Base-by-base conservation (phyloP, 2,113 vertebrate species). In the Anguilla rostrata region DNA sequence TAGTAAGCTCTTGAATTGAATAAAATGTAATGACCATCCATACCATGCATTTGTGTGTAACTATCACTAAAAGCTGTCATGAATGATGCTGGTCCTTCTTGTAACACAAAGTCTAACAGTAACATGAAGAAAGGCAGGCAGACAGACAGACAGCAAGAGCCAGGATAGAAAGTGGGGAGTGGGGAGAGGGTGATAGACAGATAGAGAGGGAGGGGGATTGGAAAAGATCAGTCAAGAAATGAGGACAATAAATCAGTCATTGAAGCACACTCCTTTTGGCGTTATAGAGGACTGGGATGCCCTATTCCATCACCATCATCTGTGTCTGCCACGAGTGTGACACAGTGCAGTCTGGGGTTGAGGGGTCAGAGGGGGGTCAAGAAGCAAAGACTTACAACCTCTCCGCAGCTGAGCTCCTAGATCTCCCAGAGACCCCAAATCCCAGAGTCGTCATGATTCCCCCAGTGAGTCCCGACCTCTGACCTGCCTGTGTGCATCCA, bases 11-110 rank as follows among this genome's bases (percentile, higher is more conserved):
- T 89, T 86, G 89, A 92, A 95, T 95, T 93, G 94, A 93, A 91
- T 92, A 93, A 94, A 94, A 95, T 94, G 93, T 95, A 95, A 92
- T 95, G 95, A 94, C 94, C 93, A 90, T 90, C 90, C 87, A 83
- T 88, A 85, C 66, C 84, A 93, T 93, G 94, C 95, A 94, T 94
- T 93, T 94, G 94, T 94, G 93, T 94, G 92, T 90, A 94, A 92
- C 93, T 95, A 94, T 94, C 95, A 94, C 89, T 78, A 82, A 63
- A 91, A 66, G 89, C 89, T 88, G 90, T 92, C 89, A 94, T 95
- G 94, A 95, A 93, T 87, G 93, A 95, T 95, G 94, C 89, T 39
- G 85, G 88, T 60, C 66, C 86, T 90, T 88, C 90, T 90, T 91
- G 93, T 92, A 93, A 93, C 94, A 92, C 94, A 94, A 93, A 94